Evolutionary conservation across 2,888 invertebrate species (phyloP), one percentile per base, ranked within the genome.

Genomic region (Pocota personata): DNA sequence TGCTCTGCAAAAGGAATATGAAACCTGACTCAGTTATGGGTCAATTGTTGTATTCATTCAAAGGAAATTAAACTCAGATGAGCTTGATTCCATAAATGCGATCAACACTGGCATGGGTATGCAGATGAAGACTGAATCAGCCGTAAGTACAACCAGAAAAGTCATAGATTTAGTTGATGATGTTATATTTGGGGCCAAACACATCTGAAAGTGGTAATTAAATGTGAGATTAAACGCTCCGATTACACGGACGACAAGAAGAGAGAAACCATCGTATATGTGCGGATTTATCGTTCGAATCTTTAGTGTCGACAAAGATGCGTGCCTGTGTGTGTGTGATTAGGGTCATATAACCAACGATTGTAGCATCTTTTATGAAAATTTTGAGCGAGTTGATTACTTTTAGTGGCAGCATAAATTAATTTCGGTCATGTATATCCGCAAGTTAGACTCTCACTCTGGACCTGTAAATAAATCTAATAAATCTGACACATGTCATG

Each of bases 171-270:
- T 35, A 21, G 64, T 30, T 40, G 32, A 7, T n/a, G 48, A 7
- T 14, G 6, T 21, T 7, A 3, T 32, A 35, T 50, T 37, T 21
- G 24, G 21, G 12, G 16, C 5, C 12, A 27, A 37, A 37, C 10
- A 52, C 37, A 67, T 21, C 50, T 12, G 50, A 37, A 64, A 52
- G 66, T 48, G 66, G 66, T 52, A 67, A 52, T 67, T 67, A 52
- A 67, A 67, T 52, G 16, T 40, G 32, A 37, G 66, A 52, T 67
- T 52, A 24, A 21, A 12, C 37, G 6, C 2, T 6, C 24, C 8
- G 50, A 67, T 67, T 67, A 24, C 21, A 43, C 10, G 4, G 5
- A 12, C 19, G 19, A 21, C 19, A 32, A n/a, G 19, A 19, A 3
- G 21, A 52, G 50, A 21, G 32, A 46, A 43, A 27, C 3, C 6